Evolutionary conservation across 1,140 invertebrate species (phyloP), one percentile per base, ranked within the genome.

Genomic region (Drosophila subpulchrella): DNA sequence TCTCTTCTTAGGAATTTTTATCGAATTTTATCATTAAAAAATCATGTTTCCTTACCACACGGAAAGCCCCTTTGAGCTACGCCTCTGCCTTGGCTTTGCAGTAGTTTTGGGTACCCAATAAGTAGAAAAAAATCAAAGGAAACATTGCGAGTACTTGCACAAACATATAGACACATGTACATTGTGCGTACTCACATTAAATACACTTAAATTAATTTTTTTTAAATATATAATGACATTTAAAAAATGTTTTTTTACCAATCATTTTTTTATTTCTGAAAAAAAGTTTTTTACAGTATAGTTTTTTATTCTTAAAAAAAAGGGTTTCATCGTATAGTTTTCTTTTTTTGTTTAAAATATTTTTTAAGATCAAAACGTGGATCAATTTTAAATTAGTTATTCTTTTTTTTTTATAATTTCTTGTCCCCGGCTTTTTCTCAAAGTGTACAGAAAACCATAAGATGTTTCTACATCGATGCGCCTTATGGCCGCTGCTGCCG

Each of bases 401-500:
- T n/a, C n/a, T n/a, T n/a, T n/a, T n/a, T 12, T 20, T 11, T 10
- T 1, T 11, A 7, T 20, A 17, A 15, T 46, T 46, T 44, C 4
- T 10, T 5, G 8, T 4, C 20, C 10, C 4, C 8, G 17, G 4
- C 8, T 20, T 34, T 27, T 3, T 44, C 6, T 6, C 15, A 2
- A 24, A 65, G 65, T 68, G 65, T 24, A 41, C 0, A 12, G 0
- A 20, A 41, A 65, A 53, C 47, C 65, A 39, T 58, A 50, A 80
- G 73, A 70, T 78, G 57, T 73, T 76, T 76, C 73, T 62, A 76
- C 67, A 81, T 80, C 59, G 55, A 54, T 59, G 54, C 38, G 66
- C 68, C 80, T 53, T 75, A 75, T 75, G 72, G 73, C n/a, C 39
- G 71, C 60, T 44, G 38, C 66, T 59, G 55, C 62, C 55, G 70